A percentile compares a stretch with the other conserved stretches of the same genome.
These are phyloP conservation scores for Drosophila falleni DNA, from an alignment of 2,888 invertebrate genomes.

Conservation along the genomic window DNA sequence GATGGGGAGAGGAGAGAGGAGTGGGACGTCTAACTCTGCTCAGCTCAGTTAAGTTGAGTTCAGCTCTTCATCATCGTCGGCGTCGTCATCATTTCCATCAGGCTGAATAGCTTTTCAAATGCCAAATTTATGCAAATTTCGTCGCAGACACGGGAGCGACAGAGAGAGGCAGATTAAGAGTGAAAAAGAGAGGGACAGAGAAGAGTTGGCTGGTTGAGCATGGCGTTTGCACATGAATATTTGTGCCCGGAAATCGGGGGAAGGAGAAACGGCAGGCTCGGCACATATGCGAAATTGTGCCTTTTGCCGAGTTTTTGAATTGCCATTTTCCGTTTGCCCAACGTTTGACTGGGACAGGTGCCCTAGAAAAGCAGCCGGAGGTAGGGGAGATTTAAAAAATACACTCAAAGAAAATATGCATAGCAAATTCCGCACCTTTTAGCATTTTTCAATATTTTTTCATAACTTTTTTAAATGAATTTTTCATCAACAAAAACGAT, in stretches of 20 bases:
- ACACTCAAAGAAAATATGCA: slow-evolving; percentile 32
- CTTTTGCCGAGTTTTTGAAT: slow-evolving; percentile 67
- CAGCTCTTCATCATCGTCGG: slow-evolving; percentile 56
- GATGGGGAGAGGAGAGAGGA: slow-evolving; percentile 6
- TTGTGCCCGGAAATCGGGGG: slow-evolving; percentile 52
- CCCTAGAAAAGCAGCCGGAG: background rate
- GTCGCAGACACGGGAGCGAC: slow-evolving; percentile 24
- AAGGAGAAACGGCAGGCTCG: slow-evolving; percentile 20
- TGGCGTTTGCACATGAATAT: slow-evolving; percentile 74
- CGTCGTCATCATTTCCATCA: slow-evolving; percentile 75
- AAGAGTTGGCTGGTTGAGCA: slow-evolving; percentile 39
- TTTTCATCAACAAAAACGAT: no score
- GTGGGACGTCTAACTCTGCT: slow-evolving; percentile 33
- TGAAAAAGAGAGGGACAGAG: slow-evolving; percentile 15
- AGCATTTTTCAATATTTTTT: background rate
- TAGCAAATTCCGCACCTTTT: background rate
- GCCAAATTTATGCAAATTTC: slow-evolving; percentile 80
- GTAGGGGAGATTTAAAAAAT: slow-evolving; percentile 3
- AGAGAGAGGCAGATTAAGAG: background rate
- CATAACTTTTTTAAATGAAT: background rate
- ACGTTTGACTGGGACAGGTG: slow-evolving; percentile 47
- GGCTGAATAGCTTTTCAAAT: slow-evolving; percentile 76
- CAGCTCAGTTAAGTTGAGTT: slow-evolving; percentile 55
- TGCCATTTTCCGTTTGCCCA: slow-evolving; percentile 65
- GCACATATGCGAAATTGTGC: slow-evolving; percentile 68